A percentile compares a stretch with the other conserved stretches of the same genome.
phyloP scores from a whole-genome alignment of 2,797 vertebrate species.

The Sus cebifrons region DNA sequence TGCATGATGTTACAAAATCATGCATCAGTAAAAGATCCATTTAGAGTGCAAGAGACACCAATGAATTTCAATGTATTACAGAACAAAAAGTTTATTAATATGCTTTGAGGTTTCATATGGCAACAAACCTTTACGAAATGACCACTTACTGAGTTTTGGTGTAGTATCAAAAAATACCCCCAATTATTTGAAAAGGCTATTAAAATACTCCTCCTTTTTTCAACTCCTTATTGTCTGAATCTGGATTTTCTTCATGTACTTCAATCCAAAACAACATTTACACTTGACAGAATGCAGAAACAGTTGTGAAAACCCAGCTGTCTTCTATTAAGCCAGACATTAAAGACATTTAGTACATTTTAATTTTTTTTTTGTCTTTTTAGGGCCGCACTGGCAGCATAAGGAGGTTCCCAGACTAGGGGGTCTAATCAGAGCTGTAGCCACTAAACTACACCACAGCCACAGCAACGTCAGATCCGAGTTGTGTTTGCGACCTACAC shows the following conservation, averaged over 20 bases:
- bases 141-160: constrained; percentile 19
- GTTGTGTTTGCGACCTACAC: no score
- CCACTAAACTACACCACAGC: no score
- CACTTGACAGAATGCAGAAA: not conserved
- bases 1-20: not conserved
- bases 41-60: not conserved
- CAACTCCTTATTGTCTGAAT: not conserved
- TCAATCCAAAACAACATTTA: not conserved
- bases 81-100: not conserved
- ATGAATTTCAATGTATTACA: not conserved
- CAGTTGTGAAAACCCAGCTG: constrained; percentile 22
- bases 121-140: constrained; percentile 41
- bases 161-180: not conserved
- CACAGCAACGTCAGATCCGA: no score
- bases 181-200: not conserved
- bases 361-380: no score
- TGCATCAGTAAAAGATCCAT: not conserved
- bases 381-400: no score
- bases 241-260: constrained; percentile 12
- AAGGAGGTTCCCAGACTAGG: no score
- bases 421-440: no score
- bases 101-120: constrained; percentile 45
- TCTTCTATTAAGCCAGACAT: not conserved
- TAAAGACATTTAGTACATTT: not conserved
- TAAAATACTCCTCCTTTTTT: not conserved